These are phyloP conservation scores for Netelia fuscicornis DNA, from an alignment of 2,888 invertebrate species.

Conservation along the genomic window DNA sequence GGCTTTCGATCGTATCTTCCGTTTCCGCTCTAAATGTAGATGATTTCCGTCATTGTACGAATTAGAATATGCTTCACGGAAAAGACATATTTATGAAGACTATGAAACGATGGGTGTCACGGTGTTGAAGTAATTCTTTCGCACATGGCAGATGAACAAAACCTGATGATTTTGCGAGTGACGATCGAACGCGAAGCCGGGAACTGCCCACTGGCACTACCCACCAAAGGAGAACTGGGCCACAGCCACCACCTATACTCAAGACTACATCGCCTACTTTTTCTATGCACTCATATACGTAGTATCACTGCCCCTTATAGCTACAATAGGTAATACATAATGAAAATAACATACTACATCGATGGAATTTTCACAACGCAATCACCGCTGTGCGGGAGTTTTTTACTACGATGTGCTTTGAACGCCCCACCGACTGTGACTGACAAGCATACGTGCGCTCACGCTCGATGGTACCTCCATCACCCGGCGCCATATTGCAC, in stretches of 20 bases:
- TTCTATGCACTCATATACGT: slow-evolving; percentile 28
- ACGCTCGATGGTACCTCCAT: slow-evolving; percentile 18
- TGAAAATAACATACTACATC: slow-evolving; percentile 60
- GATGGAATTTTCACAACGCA: slow-evolving; percentile 43
- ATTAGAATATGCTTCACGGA: background rate
- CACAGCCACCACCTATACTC: slow-evolving; percentile 46
- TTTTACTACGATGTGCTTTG: slow-evolving; percentile 10
- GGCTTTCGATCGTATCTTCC: background rate
- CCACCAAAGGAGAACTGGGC: background rate
- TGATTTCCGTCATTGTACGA: background rate
- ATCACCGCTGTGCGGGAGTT: slow-evolving; percentile 8
- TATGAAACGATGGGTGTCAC: background rate
- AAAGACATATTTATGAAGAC: background rate
- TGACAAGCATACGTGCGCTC: slow-evolving; percentile 14
- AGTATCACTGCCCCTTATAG: slow-evolving; percentile 35
- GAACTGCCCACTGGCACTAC: slow-evolving; percentile 61
- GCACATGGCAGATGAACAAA: background rate
- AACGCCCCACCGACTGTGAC: slow-evolving; percentile 45
- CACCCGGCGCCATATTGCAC: slow-evolving; percentile 21
- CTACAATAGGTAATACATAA: slow-evolving; percentile 34
- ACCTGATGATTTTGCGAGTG: background rate
- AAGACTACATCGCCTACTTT: slow-evolving; percentile 36
- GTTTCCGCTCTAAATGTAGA: background rate
- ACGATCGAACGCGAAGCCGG: slow-evolving; percentile 37
- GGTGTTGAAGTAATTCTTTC: background rate